Evolutionary conservation across 2,113 vertebrate species (phyloP).

Genomic region (Sisor rabdophorus): DNA sequence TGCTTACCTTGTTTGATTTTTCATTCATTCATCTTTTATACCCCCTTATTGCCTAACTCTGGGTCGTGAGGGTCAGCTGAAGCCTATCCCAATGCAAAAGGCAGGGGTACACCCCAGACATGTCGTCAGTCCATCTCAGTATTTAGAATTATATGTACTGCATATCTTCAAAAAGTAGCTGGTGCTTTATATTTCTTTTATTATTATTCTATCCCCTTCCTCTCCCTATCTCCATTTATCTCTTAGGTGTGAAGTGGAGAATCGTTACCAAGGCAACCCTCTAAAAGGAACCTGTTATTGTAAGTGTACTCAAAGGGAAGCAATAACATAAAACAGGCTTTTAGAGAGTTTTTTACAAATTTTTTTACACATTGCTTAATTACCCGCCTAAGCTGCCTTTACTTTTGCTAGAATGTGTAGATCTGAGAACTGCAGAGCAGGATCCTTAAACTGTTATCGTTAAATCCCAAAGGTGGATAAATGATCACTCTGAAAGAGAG

Average conservation of each 20-base stretch:
- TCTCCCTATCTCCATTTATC: slow-evolving; percentile 37
- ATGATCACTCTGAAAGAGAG: not conserved
- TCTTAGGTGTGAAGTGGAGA: slow-evolving; percentile 93
- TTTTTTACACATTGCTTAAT: slow-evolving; percentile 34
- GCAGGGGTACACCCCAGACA: too few species aligned
- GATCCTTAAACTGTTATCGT: not conserved
- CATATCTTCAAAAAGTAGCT: not conserved
- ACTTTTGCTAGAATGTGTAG: not conserved
- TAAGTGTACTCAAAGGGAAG: slow-evolving; percentile 70
- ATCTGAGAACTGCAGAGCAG: not conserved
- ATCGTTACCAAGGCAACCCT: slow-evolving; percentile 96
- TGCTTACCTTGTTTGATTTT: not conserved
- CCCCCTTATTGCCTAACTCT: too few species aligned
- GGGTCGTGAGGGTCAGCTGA: too few species aligned
- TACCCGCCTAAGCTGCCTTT: slow-evolving; percentile 2
- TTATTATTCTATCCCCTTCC: not conserved
- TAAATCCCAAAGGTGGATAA: not conserved
- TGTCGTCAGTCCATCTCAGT: not conserved
- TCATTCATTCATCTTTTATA: too few species aligned
- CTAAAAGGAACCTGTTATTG: slow-evolving; percentile 98
- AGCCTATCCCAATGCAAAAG: too few species aligned
- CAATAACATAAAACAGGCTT: slow-evolving; percentile 3
- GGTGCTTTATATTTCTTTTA: not conserved
- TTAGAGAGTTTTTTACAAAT: slow-evolving; percentile 10
- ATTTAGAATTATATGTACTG: not conserved